A percentile compares a stretch with the other conserved stretches of the same genome.
These are phyloP conservation scores for Saxidomus purpurata DNA, from an alignment of 1,140 invertebrate genomes.

Conservation along the genomic window DNA sequence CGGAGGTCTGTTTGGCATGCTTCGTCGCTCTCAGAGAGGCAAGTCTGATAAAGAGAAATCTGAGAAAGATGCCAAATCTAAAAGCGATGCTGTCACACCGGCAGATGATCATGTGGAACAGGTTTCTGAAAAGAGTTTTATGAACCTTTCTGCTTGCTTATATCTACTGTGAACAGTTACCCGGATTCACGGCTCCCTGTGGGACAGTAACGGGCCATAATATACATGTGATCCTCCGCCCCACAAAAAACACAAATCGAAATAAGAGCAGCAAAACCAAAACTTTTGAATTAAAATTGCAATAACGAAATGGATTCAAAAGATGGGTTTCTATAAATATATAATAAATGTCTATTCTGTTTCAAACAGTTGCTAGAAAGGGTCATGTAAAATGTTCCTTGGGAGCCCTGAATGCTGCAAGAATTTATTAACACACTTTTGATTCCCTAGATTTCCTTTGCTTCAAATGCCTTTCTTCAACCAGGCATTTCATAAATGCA, in stretches of 20 bases:
- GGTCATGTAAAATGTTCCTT: no score
- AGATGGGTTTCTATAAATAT: no score
- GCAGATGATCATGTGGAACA: conserved; percentile 8
- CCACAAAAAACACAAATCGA: no score
- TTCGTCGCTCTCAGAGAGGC: conserved; percentile 40
- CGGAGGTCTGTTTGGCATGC: conserved; percentile 43
- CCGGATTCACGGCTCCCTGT: no score
- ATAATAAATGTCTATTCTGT: no score
- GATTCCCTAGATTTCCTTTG: not conserved
- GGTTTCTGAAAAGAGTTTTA: conserved; percentile 16
- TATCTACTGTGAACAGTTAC: not conserved
- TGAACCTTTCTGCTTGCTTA: conserved; percentile 27
- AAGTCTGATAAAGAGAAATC: conserved; percentile 35
- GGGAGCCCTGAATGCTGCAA: not conserved
- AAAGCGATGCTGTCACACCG: not conserved
- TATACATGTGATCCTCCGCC: no score
- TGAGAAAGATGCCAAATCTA: conserved; percentile 41
- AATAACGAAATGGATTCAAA: no score
- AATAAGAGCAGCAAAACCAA: no score
- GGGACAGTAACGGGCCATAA: no score
- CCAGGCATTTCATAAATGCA: no score
- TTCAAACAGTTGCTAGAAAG: no score
- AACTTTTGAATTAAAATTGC: no score
- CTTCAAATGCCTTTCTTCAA: not conserved
- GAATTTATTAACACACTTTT: not conserved